Conservation (phyloP, 2,113 vertebrate species). For the Siphamia tubifer region DNA sequence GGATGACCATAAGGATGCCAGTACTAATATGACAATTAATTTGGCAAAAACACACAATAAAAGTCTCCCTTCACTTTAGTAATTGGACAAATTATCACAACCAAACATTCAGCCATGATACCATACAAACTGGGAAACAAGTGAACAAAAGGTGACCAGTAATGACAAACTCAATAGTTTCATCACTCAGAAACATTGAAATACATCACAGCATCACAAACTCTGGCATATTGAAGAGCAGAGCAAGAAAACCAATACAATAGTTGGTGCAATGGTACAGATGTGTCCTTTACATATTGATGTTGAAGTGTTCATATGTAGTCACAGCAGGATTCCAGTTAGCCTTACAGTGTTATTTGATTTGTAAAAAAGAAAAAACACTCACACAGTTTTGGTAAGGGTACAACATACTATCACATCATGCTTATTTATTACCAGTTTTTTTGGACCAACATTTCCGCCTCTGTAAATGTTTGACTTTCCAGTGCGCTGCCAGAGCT, state of each 20-base stretch:
- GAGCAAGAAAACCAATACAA: conserved; percentile 80
- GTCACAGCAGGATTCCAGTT: conserved; percentile 82
- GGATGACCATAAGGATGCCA: conserved; percentile 7
- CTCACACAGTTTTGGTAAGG: conserved; percentile 57
- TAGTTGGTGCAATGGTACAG: conserved; percentile 82
- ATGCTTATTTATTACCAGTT: conserved; percentile 62
- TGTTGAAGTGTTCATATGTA: conserved; percentile 71
- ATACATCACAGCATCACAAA: conserved; percentile 77
- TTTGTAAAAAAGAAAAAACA: conserved; percentile 71
- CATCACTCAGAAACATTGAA: conserved; percentile 63
- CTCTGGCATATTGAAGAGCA: conserved; percentile 79
- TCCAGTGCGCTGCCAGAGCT: too few species aligned
- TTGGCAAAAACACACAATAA: conserved; percentile 84
- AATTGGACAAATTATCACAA: conserved; percentile 66
- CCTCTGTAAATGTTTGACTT: too few species aligned
- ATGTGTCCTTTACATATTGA: conserved; percentile 54
- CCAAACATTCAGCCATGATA: conserved; percentile 74
- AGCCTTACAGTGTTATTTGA: conserved; percentile 74
- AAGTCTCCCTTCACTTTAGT: conserved; percentile 75
- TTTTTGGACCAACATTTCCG: too few species aligned
- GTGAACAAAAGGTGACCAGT: conserved; percentile 68
- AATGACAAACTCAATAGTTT: conserved; percentile 75
- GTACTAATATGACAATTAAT: conserved; percentile 26
- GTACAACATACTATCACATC: conserved; percentile 72
- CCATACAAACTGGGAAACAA: conserved; percentile 76